Evolutionary conservation across 2,797 vertebrate genomes (phyloP).

Genomic region (Monodelphis domestica): DNA sequence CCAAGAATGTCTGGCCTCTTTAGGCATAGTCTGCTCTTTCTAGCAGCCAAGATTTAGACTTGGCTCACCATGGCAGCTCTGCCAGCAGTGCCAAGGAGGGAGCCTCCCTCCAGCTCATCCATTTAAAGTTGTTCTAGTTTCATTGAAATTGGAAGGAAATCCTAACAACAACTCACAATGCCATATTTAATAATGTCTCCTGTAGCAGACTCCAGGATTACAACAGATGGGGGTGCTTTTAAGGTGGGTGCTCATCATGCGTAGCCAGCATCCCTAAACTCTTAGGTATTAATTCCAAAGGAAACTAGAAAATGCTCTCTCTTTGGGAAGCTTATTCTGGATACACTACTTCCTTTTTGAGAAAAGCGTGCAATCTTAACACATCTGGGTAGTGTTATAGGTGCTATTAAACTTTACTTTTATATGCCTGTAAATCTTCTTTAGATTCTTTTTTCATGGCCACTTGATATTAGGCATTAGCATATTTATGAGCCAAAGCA

Average conservation of each 20-base stretch:
- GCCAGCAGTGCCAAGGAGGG: neutral
- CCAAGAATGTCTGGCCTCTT: neutral
- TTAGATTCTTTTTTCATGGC: neutral
- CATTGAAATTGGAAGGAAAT: neutral
- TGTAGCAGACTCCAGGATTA: neutral
- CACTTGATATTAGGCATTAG: constrained; percentile 35
- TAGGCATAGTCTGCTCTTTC: neutral
- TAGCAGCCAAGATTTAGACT: constrained; percentile 44
- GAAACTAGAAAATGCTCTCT: neutral
- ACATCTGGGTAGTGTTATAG: neutral
- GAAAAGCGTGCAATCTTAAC: neutral
- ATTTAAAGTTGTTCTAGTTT: neutral
- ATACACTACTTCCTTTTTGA: accelerated
- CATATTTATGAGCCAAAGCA: constrained; percentile 49
- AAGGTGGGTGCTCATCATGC: neutral
- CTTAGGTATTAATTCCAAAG: accelerated
- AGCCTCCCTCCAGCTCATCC: neutral
- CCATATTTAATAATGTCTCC: neutral
- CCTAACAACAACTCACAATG: neutral
- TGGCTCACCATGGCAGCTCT: neutral
- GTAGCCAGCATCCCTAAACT: neutral
- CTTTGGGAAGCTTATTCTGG: neutral
- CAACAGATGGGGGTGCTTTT: neutral
- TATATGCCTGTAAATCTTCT: constrained; percentile 44
- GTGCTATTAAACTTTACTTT: constrained; percentile 53